Evolutionary conservation across 2,797 vertebrate species (phyloP).

Genomic region (Carapus acus): DNA sequence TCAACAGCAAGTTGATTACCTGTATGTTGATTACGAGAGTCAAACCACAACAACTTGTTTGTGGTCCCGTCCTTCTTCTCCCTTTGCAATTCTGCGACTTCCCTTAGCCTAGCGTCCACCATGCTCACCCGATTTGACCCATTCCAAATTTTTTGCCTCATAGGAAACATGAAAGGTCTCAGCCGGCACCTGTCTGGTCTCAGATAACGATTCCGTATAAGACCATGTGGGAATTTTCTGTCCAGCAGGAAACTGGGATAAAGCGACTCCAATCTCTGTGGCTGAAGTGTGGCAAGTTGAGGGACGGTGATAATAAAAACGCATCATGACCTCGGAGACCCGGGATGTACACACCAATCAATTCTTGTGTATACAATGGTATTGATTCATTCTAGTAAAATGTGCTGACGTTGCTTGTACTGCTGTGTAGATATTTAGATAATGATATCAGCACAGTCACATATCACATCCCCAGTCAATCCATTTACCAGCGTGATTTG

Average conservation of each 20-base stretch:
- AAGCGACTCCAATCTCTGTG: not conserved
- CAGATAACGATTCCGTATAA: not conserved
- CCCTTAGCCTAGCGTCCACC: not conserved
- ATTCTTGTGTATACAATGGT: no score
- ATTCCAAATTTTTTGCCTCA: not conserved
- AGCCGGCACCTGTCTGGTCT: not conserved
- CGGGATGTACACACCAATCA: no score
- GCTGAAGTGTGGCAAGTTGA: not conserved
- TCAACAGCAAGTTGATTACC: no score
- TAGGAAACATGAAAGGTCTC: not conserved
- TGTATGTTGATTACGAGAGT: not conserved
- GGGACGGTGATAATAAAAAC: not conserved
- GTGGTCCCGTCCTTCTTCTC: not conserved
- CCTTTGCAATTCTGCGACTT: no score
- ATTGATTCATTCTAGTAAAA: no score
- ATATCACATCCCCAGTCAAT: no score
- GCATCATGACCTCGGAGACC: not conserved
- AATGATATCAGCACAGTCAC: no score
- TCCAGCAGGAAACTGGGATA: not conserved
- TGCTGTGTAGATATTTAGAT: no score
- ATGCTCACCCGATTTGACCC: not conserved
- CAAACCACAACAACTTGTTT: not conserved
- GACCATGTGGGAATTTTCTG: not conserved
- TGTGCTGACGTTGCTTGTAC: no score
- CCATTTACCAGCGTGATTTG: no score